Percentiles rank a stretch among this genome's conserved stretches.
Conservation (phyloP, 2,113 vertebrate genomes). For the Rhinoderma darwinii region DNA sequence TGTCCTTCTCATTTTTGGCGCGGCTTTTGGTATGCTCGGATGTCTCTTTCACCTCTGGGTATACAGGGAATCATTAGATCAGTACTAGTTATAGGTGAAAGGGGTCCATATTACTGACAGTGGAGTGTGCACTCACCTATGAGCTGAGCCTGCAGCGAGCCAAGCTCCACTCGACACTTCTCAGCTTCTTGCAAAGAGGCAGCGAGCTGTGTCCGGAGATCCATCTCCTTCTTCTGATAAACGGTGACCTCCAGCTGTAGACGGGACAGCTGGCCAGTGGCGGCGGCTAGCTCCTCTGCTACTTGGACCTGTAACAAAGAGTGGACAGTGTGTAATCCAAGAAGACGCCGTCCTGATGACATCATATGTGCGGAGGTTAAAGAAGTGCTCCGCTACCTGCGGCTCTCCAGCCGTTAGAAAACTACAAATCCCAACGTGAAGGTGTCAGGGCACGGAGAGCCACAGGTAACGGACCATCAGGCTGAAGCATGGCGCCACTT, state of each 20-base stretch:
- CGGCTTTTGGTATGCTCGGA: conserved; percentile 77
- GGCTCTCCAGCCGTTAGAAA: no score
- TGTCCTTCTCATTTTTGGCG: conserved; percentile 86
- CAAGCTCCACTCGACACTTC: conserved; percentile 67
- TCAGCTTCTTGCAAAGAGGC: conserved; percentile 77
- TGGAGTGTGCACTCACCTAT: conserved; percentile 72
- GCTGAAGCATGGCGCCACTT: background rate
- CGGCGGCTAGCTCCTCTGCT: conserved; percentile 84
- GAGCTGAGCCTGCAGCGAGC: conserved; percentile 77
- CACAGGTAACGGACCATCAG: background rate
- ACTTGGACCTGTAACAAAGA: conserved; percentile 79
- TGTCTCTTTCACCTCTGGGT: conserved; percentile 81
- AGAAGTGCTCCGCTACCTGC: no score
- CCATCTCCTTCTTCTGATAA: conserved; percentile 84
- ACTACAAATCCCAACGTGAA: no score
- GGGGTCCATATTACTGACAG: background rate
- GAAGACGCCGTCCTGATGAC: background rate
- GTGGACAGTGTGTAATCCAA: no score
- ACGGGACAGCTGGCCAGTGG: conserved; percentile 82
- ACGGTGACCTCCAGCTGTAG: conserved; percentile 86
- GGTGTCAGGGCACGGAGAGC: background rate
- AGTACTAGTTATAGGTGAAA: no score
- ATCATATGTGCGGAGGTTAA: no score
- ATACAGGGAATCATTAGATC: background rate
- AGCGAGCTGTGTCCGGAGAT: conserved; percentile 80